Conservation (phyloP, 2,797 vertebrate species). For the Graptemys geographica region DNA sequence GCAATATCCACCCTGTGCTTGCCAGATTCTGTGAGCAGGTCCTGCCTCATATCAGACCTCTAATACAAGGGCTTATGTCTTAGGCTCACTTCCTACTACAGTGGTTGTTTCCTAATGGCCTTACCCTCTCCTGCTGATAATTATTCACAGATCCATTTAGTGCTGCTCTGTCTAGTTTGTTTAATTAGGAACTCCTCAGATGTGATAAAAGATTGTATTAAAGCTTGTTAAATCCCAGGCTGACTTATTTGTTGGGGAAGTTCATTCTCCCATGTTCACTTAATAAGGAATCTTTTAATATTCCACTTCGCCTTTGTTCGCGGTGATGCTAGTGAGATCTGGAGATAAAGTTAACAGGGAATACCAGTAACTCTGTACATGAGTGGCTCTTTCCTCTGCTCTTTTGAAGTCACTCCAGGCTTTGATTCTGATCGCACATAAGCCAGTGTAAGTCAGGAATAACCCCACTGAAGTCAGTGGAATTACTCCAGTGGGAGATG, state of each 20-base stretch:
- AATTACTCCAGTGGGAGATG: neutral
- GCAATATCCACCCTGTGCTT: too few species aligned
- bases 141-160: conserved; percentile 54
- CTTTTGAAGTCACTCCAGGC: neutral
- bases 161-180: conserved; percentile 41
- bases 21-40: too few species aligned
- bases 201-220: conserved; percentile 59
- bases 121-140: neutral
- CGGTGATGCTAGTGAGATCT: neutral
- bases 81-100: too few species aligned
- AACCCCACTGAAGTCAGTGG: neutral
- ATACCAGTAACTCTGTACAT: rapidly evolving
- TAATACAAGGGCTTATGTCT: too few species aligned
- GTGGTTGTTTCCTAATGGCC: neutral
- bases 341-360: neutral
- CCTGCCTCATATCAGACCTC: too few species aligned
- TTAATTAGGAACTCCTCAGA: conserved; percentile 57
- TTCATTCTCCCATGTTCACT: conserved; percentile 47
- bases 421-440: neutral
- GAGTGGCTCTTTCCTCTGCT: neutral
- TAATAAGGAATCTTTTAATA: conserved; percentile 34
- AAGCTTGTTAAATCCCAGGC: conserved; percentile 39
- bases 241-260: conserved; percentile 46
- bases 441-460: neutral
- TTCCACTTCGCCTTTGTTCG: neutral